Percentiles rank a stretch among this genome's conserved stretches.
Evolutionary conservation across 2,797 vertebrate genomes (phyloP).

Genomic region (Tenualosa ilisha): DNA sequence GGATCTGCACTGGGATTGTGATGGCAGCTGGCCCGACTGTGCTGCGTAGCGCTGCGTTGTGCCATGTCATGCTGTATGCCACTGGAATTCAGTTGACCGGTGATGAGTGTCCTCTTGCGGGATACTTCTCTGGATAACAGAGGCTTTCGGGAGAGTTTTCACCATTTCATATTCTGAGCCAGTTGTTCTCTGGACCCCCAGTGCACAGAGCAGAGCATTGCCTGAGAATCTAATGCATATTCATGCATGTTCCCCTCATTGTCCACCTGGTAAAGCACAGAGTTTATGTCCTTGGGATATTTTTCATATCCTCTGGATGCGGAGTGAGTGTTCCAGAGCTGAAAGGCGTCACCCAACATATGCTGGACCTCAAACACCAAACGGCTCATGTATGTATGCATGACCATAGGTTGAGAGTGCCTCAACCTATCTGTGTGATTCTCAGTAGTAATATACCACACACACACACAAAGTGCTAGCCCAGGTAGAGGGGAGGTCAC

Average conservation of each 20-base stretch:
- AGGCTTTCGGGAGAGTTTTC: background rate
- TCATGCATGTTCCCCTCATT: background rate
- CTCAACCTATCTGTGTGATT: background rate
- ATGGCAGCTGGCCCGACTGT: background rate
- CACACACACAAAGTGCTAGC: background rate
- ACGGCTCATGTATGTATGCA: slow-evolving; percentile 15
- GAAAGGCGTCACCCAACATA: background rate
- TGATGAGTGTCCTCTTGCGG: background rate
- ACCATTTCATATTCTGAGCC: background rate
- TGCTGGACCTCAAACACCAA: background rate
- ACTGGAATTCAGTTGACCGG: background rate
- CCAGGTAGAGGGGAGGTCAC: background rate
- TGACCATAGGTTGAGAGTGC: background rate
- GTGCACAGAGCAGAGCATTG: background rate
- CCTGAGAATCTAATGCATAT: background rate
- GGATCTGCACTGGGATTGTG: background rate
- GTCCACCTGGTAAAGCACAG: background rate
- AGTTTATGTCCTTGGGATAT: slow-evolving; percentile 3
- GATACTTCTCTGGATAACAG: background rate
- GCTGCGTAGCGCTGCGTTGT: no score
- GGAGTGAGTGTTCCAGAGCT: background rate
- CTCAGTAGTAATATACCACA: background rate
- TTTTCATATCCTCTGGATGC: background rate
- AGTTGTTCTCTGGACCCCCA: background rate
- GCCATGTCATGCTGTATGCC: background rate